A percentile compares a stretch with the other conserved stretches of the same genome.
Conservation (phyloP, 1,140 invertebrate genomes). For the Magallana angulata region DNA sequence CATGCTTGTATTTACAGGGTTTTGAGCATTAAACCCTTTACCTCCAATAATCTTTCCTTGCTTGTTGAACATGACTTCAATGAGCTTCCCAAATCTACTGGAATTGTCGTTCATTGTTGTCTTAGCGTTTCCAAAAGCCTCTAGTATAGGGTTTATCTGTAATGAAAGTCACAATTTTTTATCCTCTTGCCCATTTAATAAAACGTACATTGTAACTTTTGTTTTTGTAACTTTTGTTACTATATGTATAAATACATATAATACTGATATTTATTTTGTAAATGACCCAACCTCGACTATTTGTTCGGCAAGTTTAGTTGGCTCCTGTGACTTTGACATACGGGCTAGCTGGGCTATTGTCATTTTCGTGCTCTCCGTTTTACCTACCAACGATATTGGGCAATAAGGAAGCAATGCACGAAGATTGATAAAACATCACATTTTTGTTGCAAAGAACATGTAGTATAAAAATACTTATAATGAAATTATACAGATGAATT, state of each 20-base stretch:
- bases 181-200: too few species aligned
- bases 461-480: too few species aligned
- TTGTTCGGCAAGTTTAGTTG: slow-evolving; percentile 58
- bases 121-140: slow-evolving; percentile 99
- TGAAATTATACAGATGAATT: too few species aligned
- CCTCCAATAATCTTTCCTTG: slow-evolving; percentile 66
- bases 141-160: slow-evolving; percentile 98
- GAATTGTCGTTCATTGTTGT: slow-evolving; percentile 99
- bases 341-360: slow-evolving; percentile 64
- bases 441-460: too few species aligned
- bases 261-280: not conserved
- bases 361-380: slow-evolving; percentile 72
- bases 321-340: slow-evolving; percentile 58
- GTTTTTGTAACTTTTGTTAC: not conserved
- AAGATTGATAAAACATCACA: too few species aligned
- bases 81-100: slow-evolving; percentile 89
- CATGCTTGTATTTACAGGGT: not conserved
- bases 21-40: not conserved
- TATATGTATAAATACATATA: not conserved
- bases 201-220: too few species aligned
- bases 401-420: not conserved
- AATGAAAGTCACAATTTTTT: not conserved
- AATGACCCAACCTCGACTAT: slow-evolving; percentile 78
- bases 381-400: slow-evolving; percentile 51
- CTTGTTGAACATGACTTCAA: slow-evolving; percentile 66